Base-by-base conservation (phyloP, 1,140 invertebrate genomes). In the Neodiprion lecontei region DNA sequence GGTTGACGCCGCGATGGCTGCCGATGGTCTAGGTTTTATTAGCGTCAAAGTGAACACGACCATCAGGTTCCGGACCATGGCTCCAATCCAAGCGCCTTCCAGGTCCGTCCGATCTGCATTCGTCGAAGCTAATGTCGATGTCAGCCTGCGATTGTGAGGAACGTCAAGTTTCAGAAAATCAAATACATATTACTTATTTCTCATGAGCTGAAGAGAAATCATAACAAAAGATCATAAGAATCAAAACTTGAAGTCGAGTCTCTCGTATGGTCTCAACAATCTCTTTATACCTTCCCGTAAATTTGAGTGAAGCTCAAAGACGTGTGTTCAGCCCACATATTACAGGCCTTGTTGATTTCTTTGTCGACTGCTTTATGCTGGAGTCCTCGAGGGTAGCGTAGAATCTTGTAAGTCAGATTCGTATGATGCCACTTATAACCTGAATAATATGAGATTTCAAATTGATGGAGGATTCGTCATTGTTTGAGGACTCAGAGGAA, bases 141-240 rank as follows among this genome's bases (percentile, higher is more conserved):
- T 14, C 93, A 93, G 89, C 94, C 93, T 83, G 94, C 94, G 12
- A 92, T 91, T 21, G 17, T 82, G 90, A 93, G 61, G 92, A 91
- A 78, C 14, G 78, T 74, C 12, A 53, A 28, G 40, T 14, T 72
- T 21, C 61, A 40, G n/a, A 12, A 7, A 9, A n/a, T n/a, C n/a
- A n/a, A n/a, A n/a, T n/a, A n/a, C n/a, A n/a, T n/a, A n/a, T n/a
- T n/a, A n/a, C n/a, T n/a, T n/a, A n/a, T n/a, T n/a, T n/a, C n/a
- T n/a, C n/a, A n/a, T n/a, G n/a, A n/a, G n/a, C n/a, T n/a, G n/a
- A n/a, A n/a, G n/a, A n/a, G n/a, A n/a, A n/a, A n/a, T n/a, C n/a
- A n/a, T n/a, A n/a, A n/a, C n/a, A n/a, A n/a, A n/a, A 21, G 17
- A 1, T 21, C 17, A 21, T 21, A 21, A 21, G 17, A 21, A 21